Conservation (phyloP, 1,140 invertebrate species). For the Sipha flava region DNA sequence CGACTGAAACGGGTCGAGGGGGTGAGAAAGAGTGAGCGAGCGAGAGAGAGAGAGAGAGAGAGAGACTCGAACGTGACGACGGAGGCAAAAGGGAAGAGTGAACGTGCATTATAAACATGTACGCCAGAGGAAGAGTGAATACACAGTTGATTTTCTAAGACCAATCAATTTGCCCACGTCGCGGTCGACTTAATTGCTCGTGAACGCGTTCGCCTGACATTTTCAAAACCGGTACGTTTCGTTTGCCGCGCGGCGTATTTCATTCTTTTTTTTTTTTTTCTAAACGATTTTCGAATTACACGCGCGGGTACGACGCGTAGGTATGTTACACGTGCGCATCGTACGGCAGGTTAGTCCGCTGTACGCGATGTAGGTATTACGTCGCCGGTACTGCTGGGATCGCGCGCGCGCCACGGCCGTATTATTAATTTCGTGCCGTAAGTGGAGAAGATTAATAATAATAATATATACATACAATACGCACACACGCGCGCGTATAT, state of each 20-base stretch:
- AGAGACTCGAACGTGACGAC: no score
- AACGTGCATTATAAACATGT: no score
- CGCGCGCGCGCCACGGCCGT: background rate
- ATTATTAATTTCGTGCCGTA: slow-evolving; percentile 3
- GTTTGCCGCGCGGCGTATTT: background rate
- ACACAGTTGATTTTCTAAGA: background rate
- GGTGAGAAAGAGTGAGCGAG: no score
- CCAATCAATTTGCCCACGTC: background rate
- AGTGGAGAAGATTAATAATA: slow-evolving; percentile 14
- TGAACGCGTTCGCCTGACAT: background rate
- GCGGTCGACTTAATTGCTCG: background rate
- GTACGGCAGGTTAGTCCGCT: no score
- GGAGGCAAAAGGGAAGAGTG: no score
- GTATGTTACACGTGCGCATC: background rate
- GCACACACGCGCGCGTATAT: background rate
- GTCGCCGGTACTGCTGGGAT: no score
- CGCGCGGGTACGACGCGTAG: background rate
- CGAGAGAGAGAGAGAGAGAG: no score
- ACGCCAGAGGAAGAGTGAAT: no score
- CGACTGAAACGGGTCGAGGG: no score
- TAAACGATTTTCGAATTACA: slow-evolving; percentile 12
- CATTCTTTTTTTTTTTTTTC: background rate
- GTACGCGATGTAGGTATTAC: no score
- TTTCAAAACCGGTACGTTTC: background rate
- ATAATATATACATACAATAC: background rate